Evolutionary conservation across 2,797 vertebrate genomes (phyloP).

Genomic region (Dryobates pubescens): DNA sequence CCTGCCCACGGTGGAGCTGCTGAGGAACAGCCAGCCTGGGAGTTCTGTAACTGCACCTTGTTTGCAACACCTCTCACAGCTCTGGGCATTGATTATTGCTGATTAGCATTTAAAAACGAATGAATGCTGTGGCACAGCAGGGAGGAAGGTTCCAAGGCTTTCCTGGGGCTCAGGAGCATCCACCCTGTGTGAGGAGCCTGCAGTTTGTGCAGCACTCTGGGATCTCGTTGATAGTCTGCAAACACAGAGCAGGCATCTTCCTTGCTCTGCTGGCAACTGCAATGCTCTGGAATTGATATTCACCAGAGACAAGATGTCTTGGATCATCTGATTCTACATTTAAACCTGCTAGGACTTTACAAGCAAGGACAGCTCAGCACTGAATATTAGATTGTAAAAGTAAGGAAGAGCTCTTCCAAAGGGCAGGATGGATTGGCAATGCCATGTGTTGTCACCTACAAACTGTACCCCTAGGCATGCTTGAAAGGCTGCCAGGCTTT

Average conservation of each 20-base stretch:
- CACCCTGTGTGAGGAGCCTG: background rate
- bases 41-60: background rate
- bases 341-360: slow-evolving; percentile 52
- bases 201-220: background rate
- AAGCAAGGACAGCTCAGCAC: slow-evolving; percentile 28
- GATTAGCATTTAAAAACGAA: slow-evolving; percentile 4
- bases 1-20: background rate
- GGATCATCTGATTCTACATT: slow-evolving; percentile 42
- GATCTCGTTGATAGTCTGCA: background rate
- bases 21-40: background rate
- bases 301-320: slow-evolving; percentile 8
- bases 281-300: slow-evolving; percentile 23
- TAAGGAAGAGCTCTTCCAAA: slow-evolving; percentile 12
- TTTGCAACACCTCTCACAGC: background rate
- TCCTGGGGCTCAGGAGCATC: background rate
- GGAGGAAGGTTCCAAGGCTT: background rate
- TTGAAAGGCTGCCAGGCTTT: slow-evolving; percentile 23
- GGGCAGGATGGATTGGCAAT: slow-evolving; percentile 10
- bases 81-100: background rate
- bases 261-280: background rate
- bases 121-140: background rate
- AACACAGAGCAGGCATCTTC: background rate
- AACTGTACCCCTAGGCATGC: background rate
- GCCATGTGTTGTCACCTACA: slow-evolving; percentile 10
- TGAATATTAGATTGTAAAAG: slow-evolving; percentile 56